These are phyloP conservation scores for Pedionomus torquatus DNA, from an alignment of 2,113 vertebrate genomes.

Conservation along the genomic window DNA sequence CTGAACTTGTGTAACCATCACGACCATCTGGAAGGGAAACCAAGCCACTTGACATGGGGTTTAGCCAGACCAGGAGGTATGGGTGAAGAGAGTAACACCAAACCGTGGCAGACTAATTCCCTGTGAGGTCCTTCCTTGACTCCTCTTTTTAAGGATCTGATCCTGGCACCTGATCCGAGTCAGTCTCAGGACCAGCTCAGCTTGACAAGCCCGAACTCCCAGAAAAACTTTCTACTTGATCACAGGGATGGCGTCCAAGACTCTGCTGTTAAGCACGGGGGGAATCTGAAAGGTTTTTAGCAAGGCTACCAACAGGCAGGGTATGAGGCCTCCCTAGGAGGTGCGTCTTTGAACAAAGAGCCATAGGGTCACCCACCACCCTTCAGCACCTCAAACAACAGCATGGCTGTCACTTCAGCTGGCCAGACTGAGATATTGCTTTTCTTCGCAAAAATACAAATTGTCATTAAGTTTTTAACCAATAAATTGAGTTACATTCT, in stretches of 20 bases:
- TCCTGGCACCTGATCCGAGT: accelerated
- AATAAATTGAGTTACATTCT: neutral
- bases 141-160: neutral
- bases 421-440: neutral
- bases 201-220: neutral
- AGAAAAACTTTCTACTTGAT: neutral
- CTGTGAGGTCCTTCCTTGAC: neutral
- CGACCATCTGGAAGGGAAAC: neutral
- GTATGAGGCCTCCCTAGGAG: neutral
- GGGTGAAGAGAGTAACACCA: neutral
- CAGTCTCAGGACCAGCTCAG: neutral
- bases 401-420: neutral
- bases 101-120: neutral
- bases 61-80: neutral
- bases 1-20: neutral
- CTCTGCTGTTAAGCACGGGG: accelerated
- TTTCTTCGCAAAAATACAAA: neutral
- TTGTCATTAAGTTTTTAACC: neutral
- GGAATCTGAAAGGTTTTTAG: neutral
- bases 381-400: accelerated
- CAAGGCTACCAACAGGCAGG: neutral
- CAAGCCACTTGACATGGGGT: neutral
- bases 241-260: neutral
- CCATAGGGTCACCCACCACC: neutral
- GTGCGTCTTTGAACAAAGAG: neutral